Conservation (phyloP, 2,797 vertebrate species). For the Meda fulgida region DNA sequence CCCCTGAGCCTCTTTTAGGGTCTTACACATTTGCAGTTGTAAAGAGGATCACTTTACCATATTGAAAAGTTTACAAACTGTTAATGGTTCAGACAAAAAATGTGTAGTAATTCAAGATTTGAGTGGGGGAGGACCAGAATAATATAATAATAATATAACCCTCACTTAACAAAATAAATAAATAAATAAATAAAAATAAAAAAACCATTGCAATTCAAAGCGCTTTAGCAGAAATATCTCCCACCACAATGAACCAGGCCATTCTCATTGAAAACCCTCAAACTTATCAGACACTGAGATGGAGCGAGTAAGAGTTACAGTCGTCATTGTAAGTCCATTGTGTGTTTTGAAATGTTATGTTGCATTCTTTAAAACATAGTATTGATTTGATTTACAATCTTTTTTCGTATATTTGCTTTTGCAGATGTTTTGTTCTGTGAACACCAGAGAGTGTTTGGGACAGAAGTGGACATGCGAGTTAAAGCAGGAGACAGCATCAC, state of each 20-base stretch:
- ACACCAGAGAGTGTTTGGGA: constrained; percentile 34
- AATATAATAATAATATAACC: no score
- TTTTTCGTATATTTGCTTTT: background rate
- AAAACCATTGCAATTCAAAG: no score
- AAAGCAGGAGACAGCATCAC: constrained; percentile 50
- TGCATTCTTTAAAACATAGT: background rate
- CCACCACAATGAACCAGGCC: background rate
- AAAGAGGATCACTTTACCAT: background rate
- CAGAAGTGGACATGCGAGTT: constrained; percentile 38
- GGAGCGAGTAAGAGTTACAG: background rate
- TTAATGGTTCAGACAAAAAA: background rate
- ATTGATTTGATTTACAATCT: background rate
- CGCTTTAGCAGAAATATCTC: background rate
- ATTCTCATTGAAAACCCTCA: no score
- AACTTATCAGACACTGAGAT: background rate
- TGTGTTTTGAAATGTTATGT: background rate
- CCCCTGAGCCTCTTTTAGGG: background rate
- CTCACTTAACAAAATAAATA: no score
- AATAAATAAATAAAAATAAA: no score
- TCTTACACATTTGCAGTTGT: background rate
- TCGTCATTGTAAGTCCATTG: constrained; percentile 7
- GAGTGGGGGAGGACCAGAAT: background rate
- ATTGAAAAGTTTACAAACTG: background rate
- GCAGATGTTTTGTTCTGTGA: constrained; percentile 46
- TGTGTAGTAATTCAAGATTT: background rate